Percentiles rank a stretch among this genome's conserved stretches.
Evolutionary conservation across 1,140 invertebrate genomes (phyloP).

Genomic region (Bombus superbus): DNA sequence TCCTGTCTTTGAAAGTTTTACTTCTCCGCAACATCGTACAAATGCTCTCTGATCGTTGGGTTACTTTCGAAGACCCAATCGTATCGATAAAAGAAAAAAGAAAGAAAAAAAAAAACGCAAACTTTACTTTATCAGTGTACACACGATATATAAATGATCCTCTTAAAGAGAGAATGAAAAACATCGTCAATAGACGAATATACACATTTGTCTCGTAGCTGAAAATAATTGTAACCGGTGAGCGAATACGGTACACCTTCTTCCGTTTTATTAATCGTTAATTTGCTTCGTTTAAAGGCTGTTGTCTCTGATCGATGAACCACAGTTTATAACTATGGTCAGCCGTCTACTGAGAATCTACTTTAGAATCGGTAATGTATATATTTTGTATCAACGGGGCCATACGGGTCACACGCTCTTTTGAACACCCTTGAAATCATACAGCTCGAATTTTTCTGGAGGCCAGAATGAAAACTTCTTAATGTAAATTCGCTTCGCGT

Average conservation of each 20-base stretch:
- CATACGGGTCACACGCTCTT: constrained; percentile 37
- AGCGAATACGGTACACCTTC: constrained; percentile 40
- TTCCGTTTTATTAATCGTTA: constrained; percentile 60
- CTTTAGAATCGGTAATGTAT: constrained; percentile 58
- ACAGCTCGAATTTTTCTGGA: constrained; percentile 15
- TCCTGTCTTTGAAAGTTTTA: not conserved
- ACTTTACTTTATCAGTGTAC: not conserved
- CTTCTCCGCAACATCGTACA: not conserved
- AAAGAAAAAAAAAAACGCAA: not conserved
- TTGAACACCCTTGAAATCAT: constrained; percentile 37
- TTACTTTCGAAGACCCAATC: not conserved
- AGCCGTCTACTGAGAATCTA: constrained; percentile 42
- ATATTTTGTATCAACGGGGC: constrained; percentile 53
- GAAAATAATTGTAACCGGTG: constrained; percentile 35
- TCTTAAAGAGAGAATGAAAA: not conserved
- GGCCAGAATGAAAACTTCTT: constrained; percentile 48
- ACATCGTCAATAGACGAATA: too few species aligned
- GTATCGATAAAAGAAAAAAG: not conserved
- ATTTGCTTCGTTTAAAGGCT: constrained; percentile 39
- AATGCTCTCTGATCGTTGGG: not conserved
- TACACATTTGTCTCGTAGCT: not conserved
- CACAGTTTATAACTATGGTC: constrained; percentile 38
- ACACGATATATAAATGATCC: not conserved
- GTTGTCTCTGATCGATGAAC: constrained; percentile 10
- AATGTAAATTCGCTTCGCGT: constrained; percentile 25